Conservation (phyloP, 2,888 invertebrate genomes). For the Hirtodrosophila duncani region DNA sequence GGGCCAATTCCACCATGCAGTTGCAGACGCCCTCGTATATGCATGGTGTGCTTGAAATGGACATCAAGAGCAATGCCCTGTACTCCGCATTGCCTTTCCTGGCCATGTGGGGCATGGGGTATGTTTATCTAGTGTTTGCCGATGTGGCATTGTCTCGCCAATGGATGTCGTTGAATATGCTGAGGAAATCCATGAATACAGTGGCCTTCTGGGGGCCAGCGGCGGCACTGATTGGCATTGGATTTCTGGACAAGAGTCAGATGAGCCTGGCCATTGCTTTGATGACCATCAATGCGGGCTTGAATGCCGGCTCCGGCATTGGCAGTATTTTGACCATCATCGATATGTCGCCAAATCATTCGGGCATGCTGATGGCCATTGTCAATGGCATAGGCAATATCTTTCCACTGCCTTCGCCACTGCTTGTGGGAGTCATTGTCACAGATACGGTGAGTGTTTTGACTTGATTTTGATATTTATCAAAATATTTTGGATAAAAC, state of each 20-base stretch:
- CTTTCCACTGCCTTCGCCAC: slow-evolving; percentile 81
- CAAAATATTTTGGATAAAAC: no score
- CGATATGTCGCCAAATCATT: slow-evolving; percentile 83
- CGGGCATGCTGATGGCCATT: slow-evolving; percentile 83
- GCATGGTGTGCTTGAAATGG: slow-evolving; percentile 81
- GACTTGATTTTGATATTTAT: no score
- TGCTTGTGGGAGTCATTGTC: slow-evolving; percentile 81
- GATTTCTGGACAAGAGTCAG: slow-evolving; percentile 78
- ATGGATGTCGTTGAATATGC: slow-evolving; percentile 69
- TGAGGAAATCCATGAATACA: slow-evolving; percentile 67
- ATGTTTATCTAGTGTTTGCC: slow-evolving; percentile 77
- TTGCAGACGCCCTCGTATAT: slow-evolving; percentile 85
- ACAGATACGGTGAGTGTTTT: slow-evolving; percentile 41
- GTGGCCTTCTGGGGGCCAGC: slow-evolving; percentile 79
- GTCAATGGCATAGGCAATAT: slow-evolving; percentile 81
- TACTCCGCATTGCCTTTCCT: slow-evolving; percentile 80
- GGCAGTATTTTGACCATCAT: slow-evolving; percentile 80
- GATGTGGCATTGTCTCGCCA: slow-evolving; percentile 77
- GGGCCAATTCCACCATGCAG: slow-evolving; percentile 85
- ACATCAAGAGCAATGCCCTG: slow-evolving; percentile 80
- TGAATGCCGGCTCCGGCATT: slow-evolving; percentile 65
- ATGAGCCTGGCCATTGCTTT: slow-evolving; percentile 78
- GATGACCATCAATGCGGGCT: slow-evolving; percentile 80
- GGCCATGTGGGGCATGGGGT: slow-evolving; percentile 79
- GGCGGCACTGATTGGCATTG: slow-evolving; percentile 79